These are phyloP conservation scores for Lycodopsis pacificus DNA, from an alignment of 2,797 vertebrate species.

Conservation along the genomic window DNA sequence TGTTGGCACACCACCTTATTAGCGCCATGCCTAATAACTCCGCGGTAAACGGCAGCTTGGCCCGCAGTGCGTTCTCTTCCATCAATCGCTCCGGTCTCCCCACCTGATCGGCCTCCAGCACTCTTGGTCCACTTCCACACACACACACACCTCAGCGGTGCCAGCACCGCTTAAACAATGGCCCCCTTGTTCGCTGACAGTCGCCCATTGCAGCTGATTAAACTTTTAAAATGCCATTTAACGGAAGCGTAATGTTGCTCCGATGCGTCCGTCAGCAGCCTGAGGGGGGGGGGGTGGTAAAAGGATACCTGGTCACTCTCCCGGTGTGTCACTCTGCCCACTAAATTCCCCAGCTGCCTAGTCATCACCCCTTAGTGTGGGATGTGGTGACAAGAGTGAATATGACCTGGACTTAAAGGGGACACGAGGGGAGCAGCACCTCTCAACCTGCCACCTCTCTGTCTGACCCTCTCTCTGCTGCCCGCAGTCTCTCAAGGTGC, in stretches of 20 bases:
- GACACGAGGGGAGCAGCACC: slow-evolving; percentile 40
- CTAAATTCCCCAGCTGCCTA: slow-evolving; percentile 40
- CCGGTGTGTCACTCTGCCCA: slow-evolving; percentile 47
- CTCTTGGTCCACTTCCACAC: slow-evolving; percentile 52
- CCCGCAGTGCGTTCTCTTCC: slow-evolving; percentile 38
- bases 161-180: slow-evolving; percentile 73
- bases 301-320: slow-evolving; percentile 67
- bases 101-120: slow-evolving; percentile 61
- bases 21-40: slow-evolving; percentile 7
- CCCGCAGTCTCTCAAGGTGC: slow-evolving; percentile 31
- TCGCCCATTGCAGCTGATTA: slow-evolving; percentile 77
- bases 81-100: slow-evolving; percentile 49
- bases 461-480: slow-evolving; percentile 25
- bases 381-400: slow-evolving; percentile 54
- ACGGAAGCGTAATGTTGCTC: slow-evolving; percentile 73
- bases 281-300: slow-evolving; percentile 44
- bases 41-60: slow-evolving; percentile 24
- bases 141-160: slow-evolving; percentile 21
- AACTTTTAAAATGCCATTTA: slow-evolving; percentile 83
- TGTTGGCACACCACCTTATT: slow-evolving; percentile 1
- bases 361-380: slow-evolving; percentile 48
- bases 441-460: slow-evolving; percentile 41
- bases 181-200: slow-evolving; percentile 74
- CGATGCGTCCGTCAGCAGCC: slow-evolving; percentile 69
- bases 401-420: slow-evolving; percentile 52